Conservation (phyloP, 2,113 vertebrate species). For the Ameiurus melas region DNA sequence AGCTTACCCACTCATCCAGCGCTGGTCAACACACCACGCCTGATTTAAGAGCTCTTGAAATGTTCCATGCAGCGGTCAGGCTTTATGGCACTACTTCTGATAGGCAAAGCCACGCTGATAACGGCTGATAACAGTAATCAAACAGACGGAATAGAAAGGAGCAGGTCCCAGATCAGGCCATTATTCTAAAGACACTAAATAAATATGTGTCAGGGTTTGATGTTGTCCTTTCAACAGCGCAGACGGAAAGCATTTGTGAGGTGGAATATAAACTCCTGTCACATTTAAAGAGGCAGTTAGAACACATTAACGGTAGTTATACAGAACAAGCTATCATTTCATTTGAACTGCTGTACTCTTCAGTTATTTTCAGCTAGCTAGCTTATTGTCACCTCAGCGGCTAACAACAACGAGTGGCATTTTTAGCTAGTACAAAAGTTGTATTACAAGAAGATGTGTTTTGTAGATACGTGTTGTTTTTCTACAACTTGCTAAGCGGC, state of each 20-base stretch:
- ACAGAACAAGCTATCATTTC: background rate
- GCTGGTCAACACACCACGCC: conserved; percentile 30
- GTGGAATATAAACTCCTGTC: background rate
- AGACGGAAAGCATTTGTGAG: background rate
- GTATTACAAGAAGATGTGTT: background rate
- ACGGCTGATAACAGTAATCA: background rate
- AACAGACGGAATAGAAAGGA: background rate
- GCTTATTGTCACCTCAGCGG: background rate
- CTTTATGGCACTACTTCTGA: conserved; percentile 11
- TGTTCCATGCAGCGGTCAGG: background rate
- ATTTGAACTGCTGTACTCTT: background rate
- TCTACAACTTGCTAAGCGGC: background rate
- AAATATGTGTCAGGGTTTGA: background rate
- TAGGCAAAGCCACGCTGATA: background rate
- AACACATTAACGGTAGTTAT: background rate
- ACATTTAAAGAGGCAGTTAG: background rate
- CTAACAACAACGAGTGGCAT: background rate
- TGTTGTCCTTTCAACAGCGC: background rate
- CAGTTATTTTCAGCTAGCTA: background rate
- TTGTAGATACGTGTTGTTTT: background rate
- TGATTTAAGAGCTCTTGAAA: conserved; percentile 23
- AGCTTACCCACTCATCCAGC: conserved; percentile 20
- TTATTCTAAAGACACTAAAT: background rate
- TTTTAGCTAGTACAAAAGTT: background rate
- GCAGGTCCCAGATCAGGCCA: background rate